Evolutionary conservation across 2,113 vertebrate genomes (phyloP).

Genomic region (Neolamprologus caudopunctatus): DNA sequence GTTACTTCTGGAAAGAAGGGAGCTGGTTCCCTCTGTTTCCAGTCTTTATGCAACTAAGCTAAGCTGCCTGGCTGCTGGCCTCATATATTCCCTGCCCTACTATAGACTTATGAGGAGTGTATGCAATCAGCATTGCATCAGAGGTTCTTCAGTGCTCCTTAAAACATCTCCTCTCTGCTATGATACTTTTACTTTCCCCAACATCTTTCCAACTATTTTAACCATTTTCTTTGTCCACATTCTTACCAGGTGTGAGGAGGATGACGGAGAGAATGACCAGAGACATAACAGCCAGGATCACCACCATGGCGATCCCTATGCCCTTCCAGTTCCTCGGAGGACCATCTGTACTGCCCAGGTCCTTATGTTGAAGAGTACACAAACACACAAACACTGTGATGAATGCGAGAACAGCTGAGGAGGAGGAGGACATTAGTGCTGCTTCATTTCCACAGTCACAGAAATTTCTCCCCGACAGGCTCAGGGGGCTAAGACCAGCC

Average conservation of each 20-base stretch:
- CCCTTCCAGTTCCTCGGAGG: constrained; percentile 79
- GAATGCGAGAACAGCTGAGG: neutral
- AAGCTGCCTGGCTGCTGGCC: neutral
- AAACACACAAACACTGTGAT: neutral
- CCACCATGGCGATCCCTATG: constrained; percentile 77
- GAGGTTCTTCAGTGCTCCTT: neutral
- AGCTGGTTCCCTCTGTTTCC: neutral
- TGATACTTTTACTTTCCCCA: neutral
- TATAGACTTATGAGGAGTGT: neutral
- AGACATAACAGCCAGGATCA: constrained; percentile 75
- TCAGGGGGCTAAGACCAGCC: neutral
- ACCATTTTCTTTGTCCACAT: neutral
- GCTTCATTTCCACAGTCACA: constrained; percentile 56
- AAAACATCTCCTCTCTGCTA: neutral
- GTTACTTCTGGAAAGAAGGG: neutral
- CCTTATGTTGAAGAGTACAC: constrained; percentile 48
- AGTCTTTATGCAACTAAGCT: neutral
- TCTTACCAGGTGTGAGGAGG: constrained; percentile 74
- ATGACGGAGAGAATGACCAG: constrained; percentile 74
- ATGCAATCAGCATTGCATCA: neutral
- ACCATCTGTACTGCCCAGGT: constrained; percentile 64
- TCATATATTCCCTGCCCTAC: neutral
- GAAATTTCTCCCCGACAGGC: constrained; percentile 21
- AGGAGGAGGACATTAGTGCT: constrained; percentile 60
- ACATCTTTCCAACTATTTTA: neutral